phyloP scores from a whole-genome alignment of 1,140 invertebrate genomes.

The Calosoma granatense region DNA sequence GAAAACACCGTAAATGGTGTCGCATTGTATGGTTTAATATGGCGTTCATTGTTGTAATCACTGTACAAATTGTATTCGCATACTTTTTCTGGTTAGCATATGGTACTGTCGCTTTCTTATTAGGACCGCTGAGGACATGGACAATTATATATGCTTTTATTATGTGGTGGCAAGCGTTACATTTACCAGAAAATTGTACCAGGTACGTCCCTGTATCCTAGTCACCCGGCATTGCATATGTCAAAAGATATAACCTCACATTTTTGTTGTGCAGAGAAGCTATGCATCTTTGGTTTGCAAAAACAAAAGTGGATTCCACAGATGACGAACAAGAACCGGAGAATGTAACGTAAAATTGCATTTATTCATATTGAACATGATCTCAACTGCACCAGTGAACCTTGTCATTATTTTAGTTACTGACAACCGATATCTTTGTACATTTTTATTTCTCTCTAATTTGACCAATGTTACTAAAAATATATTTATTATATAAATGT shows the following conservation, averaged over 20 bases:
- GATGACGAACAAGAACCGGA: background rate
- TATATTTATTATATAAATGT: too few relatives aligned
- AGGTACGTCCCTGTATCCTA: slow-evolving; percentile 30
- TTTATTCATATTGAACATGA: background rate
- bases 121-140: slow-evolving; percentile 74
- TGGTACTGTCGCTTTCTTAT: slow-evolving; percentile 62
- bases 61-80: slow-evolving; percentile 59
- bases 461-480: too few relatives aligned
- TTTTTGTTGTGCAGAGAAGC: background rate
- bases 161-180: slow-evolving; percentile 49
- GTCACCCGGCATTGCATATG: background rate
- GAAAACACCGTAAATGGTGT: slow-evolving; percentile 11
- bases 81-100: slow-evolving; percentile 75
- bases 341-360: background rate
- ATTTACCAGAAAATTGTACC: slow-evolving; percentile 39
- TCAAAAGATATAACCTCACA: background rate
- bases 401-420: too few relatives aligned
- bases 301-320: background rate
- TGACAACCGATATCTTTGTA: too few relatives aligned
- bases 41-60: slow-evolving; percentile 34
- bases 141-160: slow-evolving; percentile 55
- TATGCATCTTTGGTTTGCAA: background rate
- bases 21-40: slow-evolving; percentile 26
- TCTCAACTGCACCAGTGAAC: background rate
- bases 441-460: too few relatives aligned